Conservation (phyloP, 2,888 invertebrate genomes). For the Hydropsyche betteni region DNA sequence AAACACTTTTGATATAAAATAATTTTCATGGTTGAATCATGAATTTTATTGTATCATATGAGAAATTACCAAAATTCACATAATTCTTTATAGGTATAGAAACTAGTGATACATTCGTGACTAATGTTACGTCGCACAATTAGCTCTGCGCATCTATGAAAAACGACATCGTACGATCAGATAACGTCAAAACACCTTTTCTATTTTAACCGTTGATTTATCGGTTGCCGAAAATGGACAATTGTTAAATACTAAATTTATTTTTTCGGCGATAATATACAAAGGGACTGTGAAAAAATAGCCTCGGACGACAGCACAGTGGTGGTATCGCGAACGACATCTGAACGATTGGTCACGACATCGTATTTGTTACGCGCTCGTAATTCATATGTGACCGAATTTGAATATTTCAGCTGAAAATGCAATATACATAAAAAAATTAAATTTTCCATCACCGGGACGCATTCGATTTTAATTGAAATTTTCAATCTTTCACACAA, state of each 20-base stretch:
- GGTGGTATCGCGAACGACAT: constrained; percentile 9
- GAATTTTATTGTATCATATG: too few relatives aligned
- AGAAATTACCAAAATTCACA: too few relatives aligned
- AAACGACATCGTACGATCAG: background rate
- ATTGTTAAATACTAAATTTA: constrained; percentile 3
- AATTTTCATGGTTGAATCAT: too few relatives aligned
- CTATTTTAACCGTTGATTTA: constrained; percentile 43
- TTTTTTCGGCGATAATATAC: background rate
- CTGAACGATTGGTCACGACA: constrained; percentile 18
- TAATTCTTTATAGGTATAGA: too few relatives aligned
- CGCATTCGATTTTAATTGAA: background rate
- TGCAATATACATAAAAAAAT: background rate
- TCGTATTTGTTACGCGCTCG: background rate
- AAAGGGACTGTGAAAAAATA: background rate
- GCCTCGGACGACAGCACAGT: background rate
- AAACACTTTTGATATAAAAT: too few relatives aligned
- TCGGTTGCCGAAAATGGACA: constrained; percentile 36
- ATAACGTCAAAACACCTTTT: constrained; percentile 36
- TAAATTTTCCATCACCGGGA: too few relatives aligned
- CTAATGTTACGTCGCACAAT: background rate
- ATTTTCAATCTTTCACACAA: background rate
- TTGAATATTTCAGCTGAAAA: background rate
- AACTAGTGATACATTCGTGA: background rate
- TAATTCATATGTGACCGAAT: constrained; percentile 13
- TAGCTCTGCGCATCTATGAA: constrained; percentile 14